Evolutionary conservation across 2,113 vertebrate species (phyloP), one percentile per base, ranked within the genome.

Genomic region (Sinocyclocheilus rhinocerous): DNA sequence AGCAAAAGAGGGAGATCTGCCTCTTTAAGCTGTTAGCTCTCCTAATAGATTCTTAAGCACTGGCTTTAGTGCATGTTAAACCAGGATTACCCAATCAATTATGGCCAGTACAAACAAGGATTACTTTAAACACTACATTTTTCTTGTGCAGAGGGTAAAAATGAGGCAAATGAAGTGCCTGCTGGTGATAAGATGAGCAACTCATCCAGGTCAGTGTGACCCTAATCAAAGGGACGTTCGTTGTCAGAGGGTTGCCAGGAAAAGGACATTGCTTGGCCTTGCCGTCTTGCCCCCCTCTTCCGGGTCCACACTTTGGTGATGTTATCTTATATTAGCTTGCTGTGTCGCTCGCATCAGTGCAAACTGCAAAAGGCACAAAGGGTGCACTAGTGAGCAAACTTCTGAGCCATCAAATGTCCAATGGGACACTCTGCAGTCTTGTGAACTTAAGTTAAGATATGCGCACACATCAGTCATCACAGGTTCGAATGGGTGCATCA

Each of bases 31-130:
- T 90, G 91, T 93, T 91, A 90, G 92, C 92, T 90, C 91, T 94
- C 88, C 91, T 95, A 96, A 96, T 96, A 95, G 95, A 94, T 95
- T 94, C 94, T 95, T 95, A 95, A 96, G 95, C 94, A 94, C 93
- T 94, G 94, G 95, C 93, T 95, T 95, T 95, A 95, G 93, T 95
- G 95, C 94, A 95, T 95, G 95, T 96, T 95, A 96, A 96, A 96
- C 94, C 94, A 94, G 95, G 95, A 96, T 96, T 96, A 96, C 93
- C 94, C 93, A 95, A 96, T 96, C 95, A 96, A 96, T 96, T 95
- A 95, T 94, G 94, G 93, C 92, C 93, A 93, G 94, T 93, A 93
- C 94, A 95, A 95, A 96, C 95, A 95, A 95, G 94, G 94, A 95
- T 96, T 95, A 95, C 95, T 96, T 96, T 95, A 95, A 95, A 96